A percentile compares a stretch with the other conserved stretches of the same genome.
phyloP scores from a whole-genome alignment of 1,140 invertebrate species.

The Ceratosolen solmsi region DNA sequence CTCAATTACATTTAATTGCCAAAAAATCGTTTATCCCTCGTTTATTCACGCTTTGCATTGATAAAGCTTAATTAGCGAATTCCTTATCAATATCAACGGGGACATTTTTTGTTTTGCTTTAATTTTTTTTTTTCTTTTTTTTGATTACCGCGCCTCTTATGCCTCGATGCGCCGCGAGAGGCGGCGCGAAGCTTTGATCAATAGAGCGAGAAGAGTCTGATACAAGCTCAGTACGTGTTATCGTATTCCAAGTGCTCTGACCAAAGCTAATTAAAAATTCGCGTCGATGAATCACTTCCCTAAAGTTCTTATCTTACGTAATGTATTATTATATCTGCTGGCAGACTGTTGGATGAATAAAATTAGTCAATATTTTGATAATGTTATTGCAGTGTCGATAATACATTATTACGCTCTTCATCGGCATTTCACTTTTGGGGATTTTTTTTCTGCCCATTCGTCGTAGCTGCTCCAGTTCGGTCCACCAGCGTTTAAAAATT shows the following conservation, averaged over 20 bases:
- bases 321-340: constrained; percentile 13
- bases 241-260: not conserved
- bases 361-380: not conserved
- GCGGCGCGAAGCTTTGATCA: constrained; percentile 21
- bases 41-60: not conserved
- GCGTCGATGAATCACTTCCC: constrained; percentile 15
- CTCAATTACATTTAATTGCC: too few relatives aligned
- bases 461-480: too few relatives aligned
- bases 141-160: too few relatives aligned
- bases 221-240: not conserved
- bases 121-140: too few relatives aligned
- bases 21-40: not conserved
- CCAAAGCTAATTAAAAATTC: constrained; percentile 31
- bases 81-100: constrained; percentile 1
- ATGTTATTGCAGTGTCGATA: not conserved
- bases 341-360: not conserved
- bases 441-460: too few relatives aligned
- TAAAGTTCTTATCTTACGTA: constrained; percentile 9
- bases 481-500: too few relatives aligned
- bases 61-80: not conserved
- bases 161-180: not conserved
- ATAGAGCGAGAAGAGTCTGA: not conserved
- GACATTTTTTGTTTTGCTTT: not conserved
- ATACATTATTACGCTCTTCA: not conserved
- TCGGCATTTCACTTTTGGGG: too few relatives aligned